phyloP scores from a whole-genome alignment of 2,113 vertebrate genomes.

The Hiodon alosoides region DNA sequence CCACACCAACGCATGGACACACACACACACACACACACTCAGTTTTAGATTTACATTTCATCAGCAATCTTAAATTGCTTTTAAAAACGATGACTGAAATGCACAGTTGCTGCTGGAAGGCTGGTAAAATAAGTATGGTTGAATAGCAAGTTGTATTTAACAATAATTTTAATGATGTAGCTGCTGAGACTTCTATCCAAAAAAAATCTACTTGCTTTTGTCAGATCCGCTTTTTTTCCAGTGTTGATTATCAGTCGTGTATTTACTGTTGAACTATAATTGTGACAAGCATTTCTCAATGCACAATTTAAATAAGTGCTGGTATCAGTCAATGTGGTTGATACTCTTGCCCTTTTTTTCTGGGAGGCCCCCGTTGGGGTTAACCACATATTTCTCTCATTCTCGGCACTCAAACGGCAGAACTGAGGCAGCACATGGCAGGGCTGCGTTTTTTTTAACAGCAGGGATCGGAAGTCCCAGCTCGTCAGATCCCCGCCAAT shows the following conservation, averaged over 20 bases:
- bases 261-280: neutral
- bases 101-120: constrained; percentile 6
- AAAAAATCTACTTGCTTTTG: constrained; percentile 8
- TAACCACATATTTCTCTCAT: neutral
- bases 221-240: too few species aligned
- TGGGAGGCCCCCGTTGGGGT: neutral
- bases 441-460: neutral
- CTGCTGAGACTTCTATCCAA: neutral
- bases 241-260: neutral
- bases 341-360: neutral
- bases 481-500: neutral
- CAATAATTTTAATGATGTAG: too few species aligned
- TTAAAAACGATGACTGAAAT: neutral
- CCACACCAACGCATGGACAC: neutral
- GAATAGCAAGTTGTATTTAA: too few species aligned
- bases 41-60: constrained; percentile 4
- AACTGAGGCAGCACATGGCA: neutral
- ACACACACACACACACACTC: neutral
- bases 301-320: neutral
- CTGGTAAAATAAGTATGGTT: constrained; percentile 12
- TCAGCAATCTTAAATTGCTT: neutral
- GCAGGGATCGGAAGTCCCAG: neutral
- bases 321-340: neutral
- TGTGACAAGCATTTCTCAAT: neutral
- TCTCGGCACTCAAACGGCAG: neutral